Conservation (phyloP, 2,797 vertebrate genomes). For the Acropternis orthonyx region DNA sequence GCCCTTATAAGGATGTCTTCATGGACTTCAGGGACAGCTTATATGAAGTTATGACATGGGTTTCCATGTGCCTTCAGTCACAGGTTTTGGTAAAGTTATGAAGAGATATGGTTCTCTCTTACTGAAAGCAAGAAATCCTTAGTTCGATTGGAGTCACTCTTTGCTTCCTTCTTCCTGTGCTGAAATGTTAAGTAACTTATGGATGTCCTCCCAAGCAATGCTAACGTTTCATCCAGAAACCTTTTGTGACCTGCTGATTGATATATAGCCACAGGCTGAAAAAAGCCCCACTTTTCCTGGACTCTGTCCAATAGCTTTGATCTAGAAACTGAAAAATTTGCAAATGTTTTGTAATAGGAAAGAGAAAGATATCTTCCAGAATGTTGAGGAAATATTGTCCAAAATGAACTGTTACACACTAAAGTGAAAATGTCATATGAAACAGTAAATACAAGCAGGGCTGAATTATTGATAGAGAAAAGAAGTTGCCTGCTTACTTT, state of each 20-base stretch:
- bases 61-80: slow-evolving; percentile 13
- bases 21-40: not conserved
- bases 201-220: not conserved
- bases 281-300: not conserved
- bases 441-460: not conserved
- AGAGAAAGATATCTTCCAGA: not conserved
- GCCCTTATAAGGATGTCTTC: not conserved
- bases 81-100: not conserved
- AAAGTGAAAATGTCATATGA: not conserved
- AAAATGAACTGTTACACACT: not conserved
- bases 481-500: slow-evolving; percentile 8
- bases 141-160: not conserved
- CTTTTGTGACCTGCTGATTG: not conserved
- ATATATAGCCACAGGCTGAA: not conserved
- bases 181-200: not conserved
- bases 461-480: slow-evolving; percentile 2
- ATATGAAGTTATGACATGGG: not conserved
- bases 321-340: slow-evolving; percentile 9
- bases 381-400: not conserved
- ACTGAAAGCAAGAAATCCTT: not conserved
- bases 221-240: slow-evolving; percentile 34
- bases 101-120: slow-evolving; percentile 5
- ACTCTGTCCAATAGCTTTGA: not conserved
- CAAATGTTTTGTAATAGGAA: not conserved
- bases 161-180: not conserved